These are phyloP conservation scores for Mamestra brassicae DNA, from an alignment of 2,888 invertebrate genomes.

Conservation along the genomic window DNA sequence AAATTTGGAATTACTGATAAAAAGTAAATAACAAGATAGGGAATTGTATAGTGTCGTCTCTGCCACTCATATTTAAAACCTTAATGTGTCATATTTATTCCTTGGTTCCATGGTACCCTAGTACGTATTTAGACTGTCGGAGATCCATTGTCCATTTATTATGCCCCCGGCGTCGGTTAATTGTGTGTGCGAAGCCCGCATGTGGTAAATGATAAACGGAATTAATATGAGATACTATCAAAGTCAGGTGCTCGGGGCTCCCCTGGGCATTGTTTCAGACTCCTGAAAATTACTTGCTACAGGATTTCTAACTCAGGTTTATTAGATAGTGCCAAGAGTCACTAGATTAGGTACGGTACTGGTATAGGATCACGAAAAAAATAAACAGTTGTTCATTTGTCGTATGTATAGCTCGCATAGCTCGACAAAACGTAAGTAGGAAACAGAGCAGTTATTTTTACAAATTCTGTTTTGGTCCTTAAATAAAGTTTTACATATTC, in stretches of 20 bases:
- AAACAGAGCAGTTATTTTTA: no score
- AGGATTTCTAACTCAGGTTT: no score
- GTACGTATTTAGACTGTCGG: conserved; percentile 15
- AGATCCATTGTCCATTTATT: conserved; percentile 37
- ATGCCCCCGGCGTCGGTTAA: conserved; percentile 32
- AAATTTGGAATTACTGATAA: conserved; percentile 15
- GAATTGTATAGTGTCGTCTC: background rate
- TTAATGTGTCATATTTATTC: background rate
- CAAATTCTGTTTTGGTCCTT: no score
- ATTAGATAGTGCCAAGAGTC: no score
- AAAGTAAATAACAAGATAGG: no score
- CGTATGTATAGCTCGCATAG: no score
- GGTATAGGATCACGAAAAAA: no score
- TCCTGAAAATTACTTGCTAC: conserved; percentile 12
- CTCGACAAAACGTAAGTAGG: no score
- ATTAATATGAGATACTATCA: conserved; percentile 43
- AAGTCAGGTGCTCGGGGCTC: conserved; percentile 16
- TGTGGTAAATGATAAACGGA: conserved; percentile 36
- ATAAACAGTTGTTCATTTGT: no score
- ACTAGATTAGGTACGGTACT: no score
- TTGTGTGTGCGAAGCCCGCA: conserved; percentile 39
- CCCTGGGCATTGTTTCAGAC: conserved; percentile 19
- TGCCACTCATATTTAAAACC: background rate
- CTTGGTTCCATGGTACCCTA: background rate
- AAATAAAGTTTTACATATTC: no score